Evolutionary conservation across 2,888 invertebrate species (phyloP), one percentile per base, ranked within the genome.

Genomic region (Yponomeuta malinellus): DNA sequence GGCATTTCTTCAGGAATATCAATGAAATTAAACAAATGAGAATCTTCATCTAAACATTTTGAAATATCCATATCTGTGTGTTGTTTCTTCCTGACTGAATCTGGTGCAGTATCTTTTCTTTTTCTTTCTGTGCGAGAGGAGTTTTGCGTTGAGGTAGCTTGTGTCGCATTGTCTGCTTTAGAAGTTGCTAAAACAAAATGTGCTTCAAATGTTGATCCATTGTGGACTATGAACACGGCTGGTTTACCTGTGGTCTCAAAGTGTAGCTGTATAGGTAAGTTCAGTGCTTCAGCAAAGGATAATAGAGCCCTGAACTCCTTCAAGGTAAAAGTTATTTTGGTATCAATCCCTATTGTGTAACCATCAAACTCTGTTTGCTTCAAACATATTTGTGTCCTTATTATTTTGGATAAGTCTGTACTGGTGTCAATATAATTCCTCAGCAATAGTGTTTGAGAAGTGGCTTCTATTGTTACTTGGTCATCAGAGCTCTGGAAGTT

Each of bases 271-370:
- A 98, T 78, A 70, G 95, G 94, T 71, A 96, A 88, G 78, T 93
- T 94, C 10, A 95, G 90, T 1, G 94, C 93, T 85, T 98, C 98
- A 0, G 97, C 95, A 88, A 98, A 97, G 37, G 93, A 88, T 33
- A 98, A 85, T 23, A 97, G 93, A 1, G 98, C 96, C 81, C 95
- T 91, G 72, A 98, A 94, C 81, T 98, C 97, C 84, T 96, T 97
- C 70, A 98, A 87, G 74, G 97, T 96, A 85, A 98, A 97, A 75
- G 98, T 97, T 48, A 98, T 94, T 33, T 94, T 93, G 0, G 96
- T 94, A 76, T 95, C 95, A 71, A 93, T 84, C 1, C 88, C 92
- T 76, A 96, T 93, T 72, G 84, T 86, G 79, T 95, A 97, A 70
- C 92, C 90, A 73, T 94, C 94, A 93, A 97, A 97, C 84, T 97